These are phyloP conservation scores for Balearica regulorum DNA, from an alignment of 2,797 vertebrate genomes.

Conservation along the genomic window DNA sequence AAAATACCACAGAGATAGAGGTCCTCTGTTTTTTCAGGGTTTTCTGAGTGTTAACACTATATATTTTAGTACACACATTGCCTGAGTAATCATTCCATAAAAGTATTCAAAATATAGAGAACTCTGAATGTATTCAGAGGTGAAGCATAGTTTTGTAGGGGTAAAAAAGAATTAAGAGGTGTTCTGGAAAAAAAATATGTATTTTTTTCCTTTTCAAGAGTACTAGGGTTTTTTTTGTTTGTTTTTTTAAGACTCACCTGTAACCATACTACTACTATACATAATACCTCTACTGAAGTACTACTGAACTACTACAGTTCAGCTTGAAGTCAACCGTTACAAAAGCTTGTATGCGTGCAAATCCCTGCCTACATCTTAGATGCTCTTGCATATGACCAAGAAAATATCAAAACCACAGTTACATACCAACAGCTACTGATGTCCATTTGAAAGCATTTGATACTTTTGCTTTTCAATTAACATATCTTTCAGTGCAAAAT, in stretches of 20 bases:
- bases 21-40: not conserved
- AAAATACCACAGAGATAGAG: not conserved
- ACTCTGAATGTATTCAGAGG: not conserved
- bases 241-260: not conserved
- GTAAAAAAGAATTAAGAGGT: not conserved
- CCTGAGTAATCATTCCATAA: not conserved
- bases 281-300: not conserved
- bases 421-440: not conserved
- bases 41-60: not conserved
- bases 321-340: not conserved
- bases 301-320: not conserved
- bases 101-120: not conserved
- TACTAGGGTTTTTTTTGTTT: not conserved
- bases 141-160: not conserved
- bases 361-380: not conserved
- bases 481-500: conserved; percentile 24
- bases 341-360: not conserved
- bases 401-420: not conserved
- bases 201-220: not conserved
- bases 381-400: not conserved
- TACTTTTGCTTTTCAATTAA: conserved; percentile 20
- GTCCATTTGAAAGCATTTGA: conserved; percentile 29
- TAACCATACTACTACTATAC: not conserved
- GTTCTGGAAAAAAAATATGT: not conserved
- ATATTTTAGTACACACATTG: not conserved